Conservation (phyloP, 2,113 vertebrate genomes). For the Ranitomeya imitator region DNA sequence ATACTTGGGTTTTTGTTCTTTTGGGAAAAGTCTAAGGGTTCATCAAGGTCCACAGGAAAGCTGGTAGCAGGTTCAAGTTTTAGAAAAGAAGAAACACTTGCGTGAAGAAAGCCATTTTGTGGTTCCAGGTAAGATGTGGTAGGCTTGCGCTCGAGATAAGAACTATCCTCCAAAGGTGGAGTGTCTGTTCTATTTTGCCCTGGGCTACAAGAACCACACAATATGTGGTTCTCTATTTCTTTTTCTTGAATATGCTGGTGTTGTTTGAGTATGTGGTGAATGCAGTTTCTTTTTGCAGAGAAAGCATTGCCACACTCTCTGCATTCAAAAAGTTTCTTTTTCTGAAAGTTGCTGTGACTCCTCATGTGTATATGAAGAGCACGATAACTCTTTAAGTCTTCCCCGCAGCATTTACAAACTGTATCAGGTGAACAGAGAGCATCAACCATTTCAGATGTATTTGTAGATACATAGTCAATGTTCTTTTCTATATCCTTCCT, state of each 20-base stretch:
- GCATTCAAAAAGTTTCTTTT: slow-evolving; percentile 94
- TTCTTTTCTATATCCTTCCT: slow-evolving; percentile 97
- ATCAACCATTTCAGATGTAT: slow-evolving; percentile 74
- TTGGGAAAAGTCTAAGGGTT: slow-evolving; percentile 93
- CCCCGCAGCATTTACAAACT: slow-evolving; percentile 85
- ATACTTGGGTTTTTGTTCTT: slow-evolving; percentile 74
- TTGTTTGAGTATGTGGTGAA: slow-evolving; percentile 94
- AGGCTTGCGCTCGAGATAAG: slow-evolving; percentile 70
- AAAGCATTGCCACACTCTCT: slow-evolving; percentile 89
- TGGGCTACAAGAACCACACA: slow-evolving; percentile 70
- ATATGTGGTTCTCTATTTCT: slow-evolving; percentile 90
- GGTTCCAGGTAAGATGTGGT: slow-evolving; percentile 69
- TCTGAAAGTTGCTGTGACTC: slow-evolving; percentile 87
- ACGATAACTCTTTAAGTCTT: slow-evolving; percentile 89
- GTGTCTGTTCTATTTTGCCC: slow-evolving; percentile 63
- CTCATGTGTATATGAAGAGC: slow-evolving; percentile 93
- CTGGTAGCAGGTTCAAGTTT: slow-evolving; percentile 78
- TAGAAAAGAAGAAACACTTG: slow-evolving; percentile 61
- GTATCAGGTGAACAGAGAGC: slow-evolving; percentile 81
- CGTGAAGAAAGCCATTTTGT: slow-evolving; percentile 67
- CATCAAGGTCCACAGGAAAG: slow-evolving; percentile 79
- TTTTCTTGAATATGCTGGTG: slow-evolving; percentile 90
- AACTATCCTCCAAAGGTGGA: slow-evolving; percentile 64
- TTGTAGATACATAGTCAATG: slow-evolving; percentile 90
- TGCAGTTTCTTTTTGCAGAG: slow-evolving; percentile 91